phyloP scores from a whole-genome alignment of 2,888 invertebrate species.

The Tiliacea citrago region DNA sequence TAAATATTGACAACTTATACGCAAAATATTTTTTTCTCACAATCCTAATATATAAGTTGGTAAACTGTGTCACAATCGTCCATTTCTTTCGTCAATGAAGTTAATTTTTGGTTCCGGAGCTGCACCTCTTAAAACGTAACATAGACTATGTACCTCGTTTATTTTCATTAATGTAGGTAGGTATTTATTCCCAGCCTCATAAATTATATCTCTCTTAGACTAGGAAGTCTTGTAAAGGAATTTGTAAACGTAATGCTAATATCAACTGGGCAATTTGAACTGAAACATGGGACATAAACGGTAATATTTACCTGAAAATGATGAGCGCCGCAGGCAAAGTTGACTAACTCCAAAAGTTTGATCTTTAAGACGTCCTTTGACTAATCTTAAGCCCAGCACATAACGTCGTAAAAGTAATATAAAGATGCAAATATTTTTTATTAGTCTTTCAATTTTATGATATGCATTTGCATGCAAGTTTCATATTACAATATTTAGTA shows the following conservation, averaged over 20 bases:
- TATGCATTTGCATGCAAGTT: background rate
- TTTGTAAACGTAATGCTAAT: conserved; percentile 25
- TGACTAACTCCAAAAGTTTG: conserved; percentile 47
- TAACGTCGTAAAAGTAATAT: conserved; percentile 54
- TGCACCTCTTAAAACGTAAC: too few species aligned
- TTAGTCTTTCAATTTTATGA: conserved; percentile 36
- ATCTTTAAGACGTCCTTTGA: conserved; percentile 27
- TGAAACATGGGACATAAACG: conserved; percentile 33
- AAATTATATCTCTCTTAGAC: too few species aligned
- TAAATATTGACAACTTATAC: too few species aligned
- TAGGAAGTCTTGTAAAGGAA: conserved; percentile 2
- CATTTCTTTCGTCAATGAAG: too few species aligned
- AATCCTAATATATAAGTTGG: too few species aligned
- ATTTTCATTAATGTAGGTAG: too few species aligned
- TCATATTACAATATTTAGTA: background rate
- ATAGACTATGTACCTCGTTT: too few species aligned
- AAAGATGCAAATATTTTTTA: conserved; percentile 22
- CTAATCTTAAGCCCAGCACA: conserved; percentile 35
- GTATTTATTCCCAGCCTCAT: too few species aligned
- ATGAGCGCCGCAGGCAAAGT: conserved; percentile 38
- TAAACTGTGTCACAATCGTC: too few species aligned
- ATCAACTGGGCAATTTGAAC: conserved; percentile 11
- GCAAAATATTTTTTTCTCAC: too few species aligned
- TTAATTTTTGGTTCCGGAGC: too few species aligned
- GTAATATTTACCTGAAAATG: conserved; percentile 33